These are phyloP conservation scores for Drosophila orena DNA, from an alignment of 1,140 invertebrate genomes.

Conservation along the genomic window DNA sequence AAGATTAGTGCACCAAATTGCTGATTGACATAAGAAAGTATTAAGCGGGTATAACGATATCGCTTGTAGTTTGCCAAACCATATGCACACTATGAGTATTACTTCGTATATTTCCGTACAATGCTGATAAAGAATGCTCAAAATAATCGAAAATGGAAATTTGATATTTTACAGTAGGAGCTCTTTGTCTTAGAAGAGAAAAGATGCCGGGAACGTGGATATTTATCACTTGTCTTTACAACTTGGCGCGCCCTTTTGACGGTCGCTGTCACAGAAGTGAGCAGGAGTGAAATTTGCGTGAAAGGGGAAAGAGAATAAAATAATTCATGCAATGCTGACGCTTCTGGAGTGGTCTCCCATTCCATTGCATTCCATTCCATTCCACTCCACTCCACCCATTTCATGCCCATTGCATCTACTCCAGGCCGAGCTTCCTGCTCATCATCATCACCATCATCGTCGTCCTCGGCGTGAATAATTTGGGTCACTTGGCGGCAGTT, in stretches of 20 bases:
- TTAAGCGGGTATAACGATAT: not conserved
- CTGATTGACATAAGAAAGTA: slow-evolving; percentile 20
- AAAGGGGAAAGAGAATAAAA: slow-evolving; percentile 34
- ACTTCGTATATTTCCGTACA: too few relatives aligned
- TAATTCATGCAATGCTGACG: slow-evolving; percentile 45
- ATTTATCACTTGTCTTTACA: slow-evolving; percentile 44
- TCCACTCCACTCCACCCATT: slow-evolving; percentile 4
- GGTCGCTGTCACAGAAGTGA: slow-evolving; percentile 61
- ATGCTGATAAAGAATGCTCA: too few relatives aligned
- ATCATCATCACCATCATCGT: slow-evolving; percentile 6
- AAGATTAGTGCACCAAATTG: slow-evolving; percentile 23
- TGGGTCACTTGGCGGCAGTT: slow-evolving; percentile 80
- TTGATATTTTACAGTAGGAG: not conserved
- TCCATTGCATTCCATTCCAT: not conserved
- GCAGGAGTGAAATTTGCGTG: slow-evolving; percentile 26
- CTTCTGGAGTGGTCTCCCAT: slow-evolving; percentile 18
- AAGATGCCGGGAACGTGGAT: slow-evolving; percentile 1
- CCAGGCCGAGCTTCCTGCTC: slow-evolving; percentile 1
- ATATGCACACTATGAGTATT: not conserved
- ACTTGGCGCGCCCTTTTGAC: slow-evolving; percentile 40
- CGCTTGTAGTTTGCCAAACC: not conserved
- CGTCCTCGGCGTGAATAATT: slow-evolving; percentile 72
- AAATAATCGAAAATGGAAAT: too few relatives aligned
- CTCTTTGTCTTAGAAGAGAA: not conserved
- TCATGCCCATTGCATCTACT: not conserved